These are phyloP conservation scores for Melanotaenia trifasciata DNA, from an alignment of 2,797 vertebrate genomes.

Conservation along the genomic window DNA sequence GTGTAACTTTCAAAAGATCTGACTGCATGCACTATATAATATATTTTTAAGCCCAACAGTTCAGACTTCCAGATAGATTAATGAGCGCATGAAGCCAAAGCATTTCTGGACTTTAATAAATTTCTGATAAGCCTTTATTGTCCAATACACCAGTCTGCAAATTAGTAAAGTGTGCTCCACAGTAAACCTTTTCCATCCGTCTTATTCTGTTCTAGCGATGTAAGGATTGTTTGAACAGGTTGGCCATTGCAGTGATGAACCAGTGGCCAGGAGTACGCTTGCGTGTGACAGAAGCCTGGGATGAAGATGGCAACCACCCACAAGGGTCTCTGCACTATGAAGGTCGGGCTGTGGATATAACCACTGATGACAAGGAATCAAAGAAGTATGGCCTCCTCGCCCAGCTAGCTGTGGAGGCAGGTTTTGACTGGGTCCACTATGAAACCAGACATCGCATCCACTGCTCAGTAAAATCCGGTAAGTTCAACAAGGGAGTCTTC, in stretches of 20 bases:
- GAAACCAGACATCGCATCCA: conserved; percentile 97
- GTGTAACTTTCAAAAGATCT: neutral
- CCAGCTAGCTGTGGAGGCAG: conserved; percentile 95
- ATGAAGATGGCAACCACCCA: conserved; percentile 96
- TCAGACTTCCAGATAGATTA: neutral
- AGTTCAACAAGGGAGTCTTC: conserved; percentile 35
- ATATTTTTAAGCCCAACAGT: neutral
- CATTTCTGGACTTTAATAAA: neutral
- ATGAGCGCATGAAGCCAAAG: neutral
- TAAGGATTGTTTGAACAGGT: conserved; percentile 93
- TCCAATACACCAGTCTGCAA: neutral
- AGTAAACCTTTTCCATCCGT: conserved; percentile 12
- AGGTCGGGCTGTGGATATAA: conserved; percentile 96
- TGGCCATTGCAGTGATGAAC: conserved; percentile 98
- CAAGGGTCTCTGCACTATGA: conserved; percentile 95
- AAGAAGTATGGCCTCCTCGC: conserved; percentile 96
- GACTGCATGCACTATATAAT: neutral
- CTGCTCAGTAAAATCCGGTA: conserved; percentile 98
- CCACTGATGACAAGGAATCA: conserved; percentile 93
- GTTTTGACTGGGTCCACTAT: conserved; percentile 99
- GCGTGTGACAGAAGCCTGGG: conserved; percentile 97
- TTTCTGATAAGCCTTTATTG: neutral
- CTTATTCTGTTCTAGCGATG: conserved; percentile 85
- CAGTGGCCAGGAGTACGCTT: conserved; percentile 96
- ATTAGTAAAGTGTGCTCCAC: neutral